Base-by-base conservation (phyloP, 2,888 invertebrate genomes). In the Eueremaeus valkanovi region DNA sequence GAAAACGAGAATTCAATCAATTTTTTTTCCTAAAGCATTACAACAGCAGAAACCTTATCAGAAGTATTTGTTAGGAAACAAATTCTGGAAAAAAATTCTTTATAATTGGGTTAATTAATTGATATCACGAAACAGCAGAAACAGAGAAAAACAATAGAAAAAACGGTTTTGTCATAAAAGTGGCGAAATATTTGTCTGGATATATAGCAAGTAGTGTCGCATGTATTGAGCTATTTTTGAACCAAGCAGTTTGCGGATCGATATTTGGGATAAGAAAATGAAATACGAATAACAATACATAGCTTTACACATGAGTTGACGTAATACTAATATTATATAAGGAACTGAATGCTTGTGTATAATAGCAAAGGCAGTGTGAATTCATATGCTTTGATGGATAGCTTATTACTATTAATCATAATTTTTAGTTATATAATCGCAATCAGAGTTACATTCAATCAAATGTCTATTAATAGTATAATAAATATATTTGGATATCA, bases 221-320 rank as follows among this genome's bases (percentile, higher is more conserved):
- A 55, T 29, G 55, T 55, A 24, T 55, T 51, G 51, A 51, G 51
- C 51, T 55, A 55, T 55, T 55, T 55, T 55, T 55, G 13, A 55
- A 55, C 27, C n/a, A n/a, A 29, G 18, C 45, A 45, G 16, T 45
- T 36, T 36, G 9, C 8, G 21, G 55, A 55, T 55, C 55, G 55
- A 55, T 55, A 55, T 55, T 55, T 55, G 29, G 55, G 55, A 55
- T 55, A 29, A 55, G 55, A 55, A 55, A 18, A 18, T 51, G 51
- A 51, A 51, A 55, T 13, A 13, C 13, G 55, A 9, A 8, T 24
- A 21, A 55, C 55, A 21, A 55, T 55, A 55, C 55, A 55, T 21
- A 16, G 55, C 3, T 8, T 16, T 55, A 55, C 55, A 55, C 55
- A 21, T 55, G 3, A 55, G 27, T 55, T 55, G 21, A 21, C 8